Base-by-base conservation (phyloP, 2,888 invertebrate species). In the Chaitophorus viminalis region DNA sequence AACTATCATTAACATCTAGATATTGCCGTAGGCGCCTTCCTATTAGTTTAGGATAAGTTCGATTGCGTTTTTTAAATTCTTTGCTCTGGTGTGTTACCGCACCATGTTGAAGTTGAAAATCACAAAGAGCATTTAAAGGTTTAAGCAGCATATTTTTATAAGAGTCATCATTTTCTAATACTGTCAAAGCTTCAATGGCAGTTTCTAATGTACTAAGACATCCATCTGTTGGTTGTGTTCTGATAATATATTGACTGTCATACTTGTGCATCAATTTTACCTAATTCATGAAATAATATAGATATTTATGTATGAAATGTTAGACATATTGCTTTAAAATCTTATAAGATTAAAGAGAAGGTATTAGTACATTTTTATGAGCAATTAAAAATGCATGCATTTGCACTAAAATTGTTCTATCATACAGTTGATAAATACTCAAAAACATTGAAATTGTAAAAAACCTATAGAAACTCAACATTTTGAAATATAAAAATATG, bases 71-170 rank as follows among this genome's bases (percentile, higher is more conserved):
- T 90, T 96, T 93, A 92, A 94, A 96, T 91, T 98, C 97, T 92
- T 97, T 98, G 90, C 97, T 98, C 90, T 98, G 96, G 92, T 98
- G 98, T 72, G 95, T 95, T 0, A 97, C 97, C 60, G 98, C 98
- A 21, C 98, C 98, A 92, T 98, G 96, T 90, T 95, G 93, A 89
- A 98, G 92, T 91, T 98, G 98, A 92, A 94, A 97, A 91, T 95
- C 93, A 91, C 98, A 98, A 72, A 98, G 92, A 70, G 95, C 94
- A 90, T 95, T 95, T 89, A 98, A 92, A 0, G 98, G 98, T 90
- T 94, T 93, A 25, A 97, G 92, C 89, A 98, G 92, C 89, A 93
- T 92, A 90, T 95, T 92, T 90, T 93, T 93, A 90, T 95, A 94
- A 89, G 93, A 93, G 54, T 93, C 91, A 90, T 95, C 93, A 36